Evolutionary conservation across 23 tunicate genomes (phyloP).

Genomic region (Ciona savignyi): DNA sequence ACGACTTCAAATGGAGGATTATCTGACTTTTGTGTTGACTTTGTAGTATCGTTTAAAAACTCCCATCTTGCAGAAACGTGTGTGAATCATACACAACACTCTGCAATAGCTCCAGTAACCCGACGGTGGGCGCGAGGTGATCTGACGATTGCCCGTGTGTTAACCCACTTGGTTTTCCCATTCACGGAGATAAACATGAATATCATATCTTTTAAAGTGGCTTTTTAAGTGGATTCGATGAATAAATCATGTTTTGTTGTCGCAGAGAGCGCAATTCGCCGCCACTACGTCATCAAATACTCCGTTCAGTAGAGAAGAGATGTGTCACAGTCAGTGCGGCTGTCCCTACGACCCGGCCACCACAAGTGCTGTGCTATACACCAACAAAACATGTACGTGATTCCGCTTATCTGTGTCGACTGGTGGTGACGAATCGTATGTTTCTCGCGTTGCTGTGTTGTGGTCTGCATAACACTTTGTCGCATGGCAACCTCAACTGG

Average conservation of each 20-base stretch:
- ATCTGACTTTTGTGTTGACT: no score
- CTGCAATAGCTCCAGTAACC: no score
- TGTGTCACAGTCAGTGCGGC: slow-evolving; percentile 5
- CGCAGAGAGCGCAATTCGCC: slow-evolving; percentile 15
- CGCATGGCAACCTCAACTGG: neutral
- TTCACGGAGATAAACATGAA: no score
- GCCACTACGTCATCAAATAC: slow-evolving; percentile 4
- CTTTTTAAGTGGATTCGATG: no score
- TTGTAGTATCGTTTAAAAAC: no score
- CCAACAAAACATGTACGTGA: slow-evolving; percentile 49
- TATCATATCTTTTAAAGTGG: no score
- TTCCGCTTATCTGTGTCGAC: neutral
- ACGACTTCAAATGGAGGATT: neutral
- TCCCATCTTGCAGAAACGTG: no score
- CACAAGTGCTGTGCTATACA: slow-evolving; percentile 43
- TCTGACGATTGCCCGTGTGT: no score
- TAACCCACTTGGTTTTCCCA: no score
- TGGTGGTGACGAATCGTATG: neutral
- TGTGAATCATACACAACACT: no score
- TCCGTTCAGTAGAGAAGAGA: slow-evolving; percentile 4
- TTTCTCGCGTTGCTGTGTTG: neutral
- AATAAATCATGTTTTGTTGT: neutral
- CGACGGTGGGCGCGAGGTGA: no score
- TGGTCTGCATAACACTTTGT: neutral
- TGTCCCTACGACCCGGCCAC: slow-evolving; percentile 54